Base-by-base conservation (phyloP, 1,140 invertebrate genomes). In the Neodiprion lecontei region DNA sequence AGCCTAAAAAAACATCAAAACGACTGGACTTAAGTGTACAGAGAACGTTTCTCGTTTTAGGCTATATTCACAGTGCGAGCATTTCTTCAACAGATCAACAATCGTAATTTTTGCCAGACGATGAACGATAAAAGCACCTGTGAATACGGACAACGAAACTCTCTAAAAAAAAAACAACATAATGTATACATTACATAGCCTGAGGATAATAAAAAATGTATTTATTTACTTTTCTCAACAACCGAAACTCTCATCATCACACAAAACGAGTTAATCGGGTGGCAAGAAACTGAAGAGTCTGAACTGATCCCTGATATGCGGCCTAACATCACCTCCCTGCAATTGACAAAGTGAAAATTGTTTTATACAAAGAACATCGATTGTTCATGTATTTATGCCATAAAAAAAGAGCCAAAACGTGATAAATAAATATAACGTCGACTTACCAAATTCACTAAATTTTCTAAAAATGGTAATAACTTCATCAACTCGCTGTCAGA, bases 401-500 rank as follows among this genome's bases (percentile, higher is more conserved):
- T 23, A 74, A 50, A 21, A 28, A 40, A 74, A 48, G 9, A 72
- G 49, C 9, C 23, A 75, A 72, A 53, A 17, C 0, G 65, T 50
- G 69, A 67, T 17, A 50, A 75, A 69, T 68, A 23, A 49, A 53
- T 48, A 47, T 48, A 70, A 65, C 53, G 68, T 74, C 69, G 23
- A 90, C 91, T 91, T 86, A 95, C 94, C 91, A 90, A 89, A 81
- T 91, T 90, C 67, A 95, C 94, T 76, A 99, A 90, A 82, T 94
- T 92, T 88, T 99, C 96, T 72, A 99, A 90, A 90, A 99, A 98
- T 68, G 97, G 97, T 84, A 99, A 88, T 69, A 99, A 85, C 85
- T 98, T 98, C 82, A 98, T 92, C 47, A 99, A 89, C 86, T 99
- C 98, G 48, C 91, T 92, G 88, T 99, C 98, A 75, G 92, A 92